Conservation (phyloP, 2,797 vertebrate species). For the Fistularia tabacaria region DNA sequence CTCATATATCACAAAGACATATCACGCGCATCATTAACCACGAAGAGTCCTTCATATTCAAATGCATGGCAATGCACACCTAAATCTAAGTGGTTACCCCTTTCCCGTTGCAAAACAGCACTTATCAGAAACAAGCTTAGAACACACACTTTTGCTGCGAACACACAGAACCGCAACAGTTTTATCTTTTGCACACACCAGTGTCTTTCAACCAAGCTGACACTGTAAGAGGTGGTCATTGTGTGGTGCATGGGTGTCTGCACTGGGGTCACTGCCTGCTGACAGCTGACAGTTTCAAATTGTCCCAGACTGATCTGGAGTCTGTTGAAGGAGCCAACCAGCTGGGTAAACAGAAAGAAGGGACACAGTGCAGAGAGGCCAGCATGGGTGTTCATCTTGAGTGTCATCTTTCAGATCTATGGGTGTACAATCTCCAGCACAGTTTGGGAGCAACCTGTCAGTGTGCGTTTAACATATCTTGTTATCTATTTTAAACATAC, state of each 20-base stretch:
- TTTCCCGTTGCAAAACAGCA: conserved; percentile 41
- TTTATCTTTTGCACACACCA: conserved; percentile 63
- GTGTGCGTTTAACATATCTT: conserved; percentile 19
- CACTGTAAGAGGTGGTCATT: conserved; percentile 43
- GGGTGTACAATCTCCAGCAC: conserved; percentile 31
- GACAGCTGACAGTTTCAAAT: conserved; percentile 62
- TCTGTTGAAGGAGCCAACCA: conserved; percentile 55
- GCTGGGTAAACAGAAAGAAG: conserved; percentile 68
- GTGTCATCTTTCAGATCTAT: conserved; percentile 66
- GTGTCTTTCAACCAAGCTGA: conserved; percentile 45
- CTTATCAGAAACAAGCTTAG: conserved; percentile 53
- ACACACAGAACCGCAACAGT: conserved; percentile 21
- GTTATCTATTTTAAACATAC: conserved; percentile 21
- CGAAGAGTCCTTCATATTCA: conserved; percentile 2
- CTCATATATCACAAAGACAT: no score
- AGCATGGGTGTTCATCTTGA: conserved; percentile 37
- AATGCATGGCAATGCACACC: not conserved
- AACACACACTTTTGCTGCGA: conserved; percentile 21
- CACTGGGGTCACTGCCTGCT: conserved; percentile 48
- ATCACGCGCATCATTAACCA: no score
- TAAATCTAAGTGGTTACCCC: conserved; percentile 8
- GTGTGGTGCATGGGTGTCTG: conserved; percentile 55
- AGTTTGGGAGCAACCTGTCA: conserved; percentile 6
- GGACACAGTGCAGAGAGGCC: conserved; percentile 56
- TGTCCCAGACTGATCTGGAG: conserved; percentile 59